These are phyloP conservation scores for Microchrysa polita DNA, from an alignment of 2,888 invertebrate genomes.

Conservation along the genomic window DNA sequence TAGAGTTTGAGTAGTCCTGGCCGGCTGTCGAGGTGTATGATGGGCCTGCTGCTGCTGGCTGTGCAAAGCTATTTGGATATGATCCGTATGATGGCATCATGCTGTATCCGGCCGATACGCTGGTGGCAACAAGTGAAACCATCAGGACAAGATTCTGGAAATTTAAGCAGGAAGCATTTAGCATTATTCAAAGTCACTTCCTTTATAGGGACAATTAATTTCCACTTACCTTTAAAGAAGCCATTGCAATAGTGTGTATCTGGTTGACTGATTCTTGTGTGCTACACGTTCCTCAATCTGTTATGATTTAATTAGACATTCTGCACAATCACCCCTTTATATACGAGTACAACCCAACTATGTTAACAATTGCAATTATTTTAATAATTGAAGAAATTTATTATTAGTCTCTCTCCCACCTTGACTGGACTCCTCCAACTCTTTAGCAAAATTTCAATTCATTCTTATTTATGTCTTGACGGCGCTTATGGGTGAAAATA, in stretches of 20 bases:
- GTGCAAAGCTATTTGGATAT: background rate
- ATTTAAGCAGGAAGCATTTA: background rate
- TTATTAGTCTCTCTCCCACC: background rate
- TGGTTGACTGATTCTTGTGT: no score
- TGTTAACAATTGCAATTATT: slow-evolving; percentile 13
- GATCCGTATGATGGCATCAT: slow-evolving; percentile 1
- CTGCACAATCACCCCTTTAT: no score
- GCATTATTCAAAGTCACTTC: background rate
- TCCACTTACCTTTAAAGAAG: no score
- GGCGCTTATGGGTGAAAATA: slow-evolving; percentile 7
- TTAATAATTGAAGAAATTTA: background rate
- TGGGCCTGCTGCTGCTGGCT: background rate
- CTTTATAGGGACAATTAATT: background rate
- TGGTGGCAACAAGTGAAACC: slow-evolving; percentile 21
- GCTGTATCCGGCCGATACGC: slow-evolving; percentile 12
- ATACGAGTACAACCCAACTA: background rate
- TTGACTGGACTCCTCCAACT: slow-evolving; percentile 6
- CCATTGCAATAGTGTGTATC: no score
- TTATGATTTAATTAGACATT: no score
- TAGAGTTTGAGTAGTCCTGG: background rate
- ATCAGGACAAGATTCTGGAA: slow-evolving; percentile 22
- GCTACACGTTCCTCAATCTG: no score
- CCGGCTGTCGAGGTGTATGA: background rate
- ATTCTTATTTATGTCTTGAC: background rate
- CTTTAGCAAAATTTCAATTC: slow-evolving; percentile 7